Evolutionary conservation across 2,888 invertebrate species (phyloP), one percentile per base, ranked within the genome.

Genomic region (Habrosyne pyritoides): DNA sequence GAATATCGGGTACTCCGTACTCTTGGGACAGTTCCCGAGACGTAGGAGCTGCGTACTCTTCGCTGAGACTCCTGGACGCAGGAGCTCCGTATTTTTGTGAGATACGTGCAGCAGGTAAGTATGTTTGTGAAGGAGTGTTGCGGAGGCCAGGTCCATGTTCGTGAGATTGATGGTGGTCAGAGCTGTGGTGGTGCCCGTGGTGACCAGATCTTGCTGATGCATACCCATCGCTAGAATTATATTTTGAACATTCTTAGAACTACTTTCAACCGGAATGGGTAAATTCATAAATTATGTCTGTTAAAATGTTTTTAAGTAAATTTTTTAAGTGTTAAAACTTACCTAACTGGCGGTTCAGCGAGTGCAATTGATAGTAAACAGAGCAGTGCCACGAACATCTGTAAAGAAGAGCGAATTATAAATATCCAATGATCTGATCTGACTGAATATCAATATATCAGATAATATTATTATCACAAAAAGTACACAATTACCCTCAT

Each of bases 271-370:
- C 8, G 6, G 10, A 21, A 47, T 21, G 10, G 8, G 12, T n/a
- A 33, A 1, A 12, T 12, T 33, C 12, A 3, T 10, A 12, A 10
- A n/a, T n/a, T n/a, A n/a, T n/a, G n/a, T n/a, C n/a, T n/a, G n/a
- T n/a, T n/a, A n/a, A n/a, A n/a, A n/a, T n/a, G n/a, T n/a, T n/a
- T n/a, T n/a, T n/a, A n/a, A n/a, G n/a, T n/a, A n/a, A n/a, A n/a
- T n/a, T n/a, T n/a, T n/a, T n/a, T n/a, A n/a, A 21, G 12, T 7
- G 6, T 36, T 5, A 14, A 36, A 18, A 75, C 89, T 76, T 80
- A 90, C 89, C 82, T 81, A 0, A 89, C 79, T 0, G 90, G 89
- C 48, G 90, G 89, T 63, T 90, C 90, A 0, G 89, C 89, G n/a
- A 79, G 2, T 0, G 77, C 61, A 0, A 70, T 53, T 10, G 84